Evolutionary conservation across 2,113 vertebrate species (phyloP).

Genomic region (Hemiscyllium ocellatum): DNA sequence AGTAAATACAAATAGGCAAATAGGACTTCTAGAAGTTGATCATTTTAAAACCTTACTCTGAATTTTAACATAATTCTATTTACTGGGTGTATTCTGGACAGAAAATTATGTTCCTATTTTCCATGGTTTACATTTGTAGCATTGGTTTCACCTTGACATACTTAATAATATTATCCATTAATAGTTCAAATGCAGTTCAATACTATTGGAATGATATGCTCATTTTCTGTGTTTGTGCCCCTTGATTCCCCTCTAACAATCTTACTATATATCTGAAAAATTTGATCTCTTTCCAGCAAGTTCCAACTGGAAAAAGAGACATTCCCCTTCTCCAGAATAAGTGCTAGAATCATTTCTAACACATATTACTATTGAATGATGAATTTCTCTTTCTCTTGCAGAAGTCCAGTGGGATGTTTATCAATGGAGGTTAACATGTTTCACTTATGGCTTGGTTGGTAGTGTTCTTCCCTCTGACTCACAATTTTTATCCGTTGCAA

Average conservation of each 20-base stretch:
- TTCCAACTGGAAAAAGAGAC: neutral
- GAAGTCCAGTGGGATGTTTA: neutral
- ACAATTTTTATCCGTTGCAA: neutral
- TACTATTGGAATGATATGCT: no score
- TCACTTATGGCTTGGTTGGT: neutral
- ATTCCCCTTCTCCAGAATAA: neutral
- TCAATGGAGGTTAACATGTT: neutral
- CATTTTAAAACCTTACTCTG: neutral
- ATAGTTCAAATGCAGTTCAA: neutral
- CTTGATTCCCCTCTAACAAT: neutral
- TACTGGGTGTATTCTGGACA: neutral
- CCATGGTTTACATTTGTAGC: neutral
- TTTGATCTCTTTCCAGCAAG: neutral
- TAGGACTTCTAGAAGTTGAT: neutral
- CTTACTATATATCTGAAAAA: no score
- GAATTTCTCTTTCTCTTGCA: neutral
- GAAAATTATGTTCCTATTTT: neutral
- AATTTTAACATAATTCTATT: neutral
- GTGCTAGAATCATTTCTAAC: neutral
- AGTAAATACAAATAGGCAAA: conserved; percentile 1
- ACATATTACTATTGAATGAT: neutral
- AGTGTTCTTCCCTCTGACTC: neutral
- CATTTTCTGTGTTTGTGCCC: neutral
- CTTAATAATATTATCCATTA: neutral
- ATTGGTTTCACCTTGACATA: neutral